phyloP scores from a whole-genome alignment of 2,113 vertebrate species.

The Anhinga rufa region DNA sequence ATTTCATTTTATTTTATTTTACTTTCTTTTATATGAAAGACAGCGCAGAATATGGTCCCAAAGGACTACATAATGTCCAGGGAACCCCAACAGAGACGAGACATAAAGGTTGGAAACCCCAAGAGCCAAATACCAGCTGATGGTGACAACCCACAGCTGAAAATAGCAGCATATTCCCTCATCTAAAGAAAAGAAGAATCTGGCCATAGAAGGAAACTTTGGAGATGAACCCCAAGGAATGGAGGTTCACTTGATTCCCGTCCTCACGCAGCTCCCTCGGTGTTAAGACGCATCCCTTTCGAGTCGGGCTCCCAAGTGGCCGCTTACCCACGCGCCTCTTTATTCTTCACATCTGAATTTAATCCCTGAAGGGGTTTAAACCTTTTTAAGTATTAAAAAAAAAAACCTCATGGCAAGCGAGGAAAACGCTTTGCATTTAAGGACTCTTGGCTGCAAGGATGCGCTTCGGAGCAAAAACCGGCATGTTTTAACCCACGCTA shows the following conservation, averaged over 20 bases:
- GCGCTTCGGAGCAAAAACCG: accelerated
- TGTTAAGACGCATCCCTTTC: neutral
- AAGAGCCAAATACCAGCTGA: neutral
- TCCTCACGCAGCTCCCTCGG: neutral
- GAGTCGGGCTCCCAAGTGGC: accelerated
- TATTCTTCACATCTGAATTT: neutral
- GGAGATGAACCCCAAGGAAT: neutral
- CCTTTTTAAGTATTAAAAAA: neutral
- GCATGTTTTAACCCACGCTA: accelerated
- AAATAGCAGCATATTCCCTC: neutral
- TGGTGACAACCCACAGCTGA: neutral
- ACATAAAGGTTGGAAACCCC: neutral
- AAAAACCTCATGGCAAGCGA: accelerated
- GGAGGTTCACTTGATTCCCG: neutral
- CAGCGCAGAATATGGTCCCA: neutral
- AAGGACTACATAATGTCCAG: neutral
- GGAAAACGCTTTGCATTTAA: accelerated
- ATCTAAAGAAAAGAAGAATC: neutral
- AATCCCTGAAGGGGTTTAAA: neutral
- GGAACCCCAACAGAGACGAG: neutral
- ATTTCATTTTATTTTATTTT: neutral
- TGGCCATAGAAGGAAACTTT: neutral
- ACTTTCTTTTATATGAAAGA: neutral
- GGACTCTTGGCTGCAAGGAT: neutral
- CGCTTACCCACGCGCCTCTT: neutral